phyloP scores from a whole-genome alignment of 2,797 vertebrate genomes.

The Hemibagrus guttatus region DNA sequence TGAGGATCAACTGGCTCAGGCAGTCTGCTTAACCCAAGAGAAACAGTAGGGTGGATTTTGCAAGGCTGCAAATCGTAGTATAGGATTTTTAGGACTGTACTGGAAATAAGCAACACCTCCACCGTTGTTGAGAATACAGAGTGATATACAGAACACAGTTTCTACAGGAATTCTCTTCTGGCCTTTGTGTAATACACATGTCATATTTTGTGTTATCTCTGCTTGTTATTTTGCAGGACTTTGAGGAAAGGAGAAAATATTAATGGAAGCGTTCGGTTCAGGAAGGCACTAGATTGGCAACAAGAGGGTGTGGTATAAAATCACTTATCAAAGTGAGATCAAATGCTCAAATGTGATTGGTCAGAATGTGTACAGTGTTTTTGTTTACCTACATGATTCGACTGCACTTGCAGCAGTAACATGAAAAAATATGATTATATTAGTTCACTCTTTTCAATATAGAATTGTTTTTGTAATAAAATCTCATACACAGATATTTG shows the following conservation, averaged over 20 bases:
- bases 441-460: not conserved
- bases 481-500: not conserved
- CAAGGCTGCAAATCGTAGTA: conserved; percentile 6
- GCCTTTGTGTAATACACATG: not conserved
- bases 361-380: not conserved
- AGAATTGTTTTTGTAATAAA: not conserved
- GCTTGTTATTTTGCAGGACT: conserved; percentile 1
- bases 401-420: not conserved
- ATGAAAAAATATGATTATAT: not conserved
- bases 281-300: not conserved
- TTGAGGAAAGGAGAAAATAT: not conserved
- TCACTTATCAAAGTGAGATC: not conserved
- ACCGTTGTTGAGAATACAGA: not conserved
- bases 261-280: not conserved
- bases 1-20: not conserved
- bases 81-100: not conserved
- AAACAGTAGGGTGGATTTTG: conserved; percentile 10
- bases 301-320: not conserved
- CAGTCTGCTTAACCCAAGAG: not conserved
- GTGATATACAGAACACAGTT: not conserved
- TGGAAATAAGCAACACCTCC: not conserved
- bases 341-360: not conserved
- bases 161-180: not conserved
- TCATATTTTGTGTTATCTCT: not conserved
- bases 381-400: not conserved